These are phyloP conservation scores for Epistrophe grossulariae DNA, from an alignment of 2,888 invertebrate species.

Conservation along the genomic window DNA sequence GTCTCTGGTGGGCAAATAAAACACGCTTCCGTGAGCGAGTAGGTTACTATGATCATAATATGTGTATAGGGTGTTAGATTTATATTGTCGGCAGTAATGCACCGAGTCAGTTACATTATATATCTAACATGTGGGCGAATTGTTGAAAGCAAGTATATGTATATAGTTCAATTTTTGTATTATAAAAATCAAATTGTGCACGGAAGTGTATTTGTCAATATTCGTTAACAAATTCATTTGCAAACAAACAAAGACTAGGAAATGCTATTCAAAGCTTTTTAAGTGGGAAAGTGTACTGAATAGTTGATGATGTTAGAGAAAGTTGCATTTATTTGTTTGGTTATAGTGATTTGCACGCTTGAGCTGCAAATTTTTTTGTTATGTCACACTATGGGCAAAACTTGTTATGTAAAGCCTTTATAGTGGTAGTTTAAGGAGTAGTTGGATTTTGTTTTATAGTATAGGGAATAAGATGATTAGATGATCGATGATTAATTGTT, in stretches of 20 bases:
- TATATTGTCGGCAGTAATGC: conserved; percentile 24
- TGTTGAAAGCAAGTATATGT: conserved; percentile 14
- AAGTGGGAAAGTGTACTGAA: conserved; percentile 52
- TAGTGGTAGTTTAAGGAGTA: not conserved
- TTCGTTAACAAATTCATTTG: conserved; percentile 59
- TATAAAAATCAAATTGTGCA: conserved; percentile 50
- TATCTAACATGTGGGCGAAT: conserved; percentile 41
- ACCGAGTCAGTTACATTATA: not conserved
- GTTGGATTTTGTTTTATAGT: not conserved
- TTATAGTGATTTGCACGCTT: conserved; percentile 57
- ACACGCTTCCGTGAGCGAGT: conserved; percentile 53
- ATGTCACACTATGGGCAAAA: conserved; percentile 53
- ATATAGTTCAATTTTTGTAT: conserved; percentile 24
- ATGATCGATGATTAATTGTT: not conserved
- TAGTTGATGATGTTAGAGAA: conserved; percentile 59
- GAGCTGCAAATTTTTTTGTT: conserved; percentile 46
- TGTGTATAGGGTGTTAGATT: conserved; percentile 13
- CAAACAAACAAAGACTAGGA: conserved; percentile 68
- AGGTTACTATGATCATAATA: conserved; percentile 56
- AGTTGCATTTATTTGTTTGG: conserved; percentile 51
- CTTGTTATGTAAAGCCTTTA: conserved; percentile 13
- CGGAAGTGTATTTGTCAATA: conserved; percentile 70
- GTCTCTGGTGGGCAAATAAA: conserved; percentile 25
- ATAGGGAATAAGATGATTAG: not conserved
- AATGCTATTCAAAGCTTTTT: conserved; percentile 34